phyloP scores from a whole-genome alignment of 2,113 vertebrate genomes.

The Petromus typicus region DNA sequence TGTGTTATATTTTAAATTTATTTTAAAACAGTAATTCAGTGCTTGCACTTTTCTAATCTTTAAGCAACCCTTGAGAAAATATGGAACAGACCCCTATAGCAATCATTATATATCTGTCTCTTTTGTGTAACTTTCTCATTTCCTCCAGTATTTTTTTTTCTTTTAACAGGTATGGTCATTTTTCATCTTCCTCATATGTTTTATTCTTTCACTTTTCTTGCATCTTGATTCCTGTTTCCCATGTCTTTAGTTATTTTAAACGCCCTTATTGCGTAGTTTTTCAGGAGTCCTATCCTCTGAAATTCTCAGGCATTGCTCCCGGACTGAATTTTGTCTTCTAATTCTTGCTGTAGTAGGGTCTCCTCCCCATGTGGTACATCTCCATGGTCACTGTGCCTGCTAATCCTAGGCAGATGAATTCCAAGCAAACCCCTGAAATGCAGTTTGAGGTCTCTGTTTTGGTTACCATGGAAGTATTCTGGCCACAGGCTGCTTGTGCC shows the following conservation, averaged over 20 bases:
- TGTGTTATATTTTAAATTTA: neutral
- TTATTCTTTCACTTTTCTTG: neutral
- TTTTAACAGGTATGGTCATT: neutral
- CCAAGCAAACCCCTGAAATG: neutral
- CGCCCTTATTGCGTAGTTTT: neutral
- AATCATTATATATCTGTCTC: neutral
- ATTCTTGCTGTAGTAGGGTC: neutral
- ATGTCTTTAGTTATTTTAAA: neutral
- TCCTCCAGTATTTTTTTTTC: neutral
- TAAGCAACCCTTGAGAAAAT: neutral
- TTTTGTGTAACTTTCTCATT: neutral
- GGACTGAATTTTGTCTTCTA: too few species aligned
- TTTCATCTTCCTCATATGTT: too few species aligned
- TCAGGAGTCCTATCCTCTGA: fast-evolving
- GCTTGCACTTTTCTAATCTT: neutral
- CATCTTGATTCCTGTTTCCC: fast-evolving
- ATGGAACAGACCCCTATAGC: neutral
- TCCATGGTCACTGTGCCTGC: too few species aligned
- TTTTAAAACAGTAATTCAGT: neutral
- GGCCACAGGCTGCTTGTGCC: too few species aligned
- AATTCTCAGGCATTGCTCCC: neutral
- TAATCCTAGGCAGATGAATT: too few species aligned
- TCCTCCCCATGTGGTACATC: fast-evolving
- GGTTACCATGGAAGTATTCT: neutral
- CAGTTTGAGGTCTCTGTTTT: neutral